Percentiles rank a stretch among this genome's conserved stretches.
These are phyloP conservation scores for Pangasius larnaudii DNA, from an alignment of 2,797 vertebrate genomes.

Conservation along the genomic window DNA sequence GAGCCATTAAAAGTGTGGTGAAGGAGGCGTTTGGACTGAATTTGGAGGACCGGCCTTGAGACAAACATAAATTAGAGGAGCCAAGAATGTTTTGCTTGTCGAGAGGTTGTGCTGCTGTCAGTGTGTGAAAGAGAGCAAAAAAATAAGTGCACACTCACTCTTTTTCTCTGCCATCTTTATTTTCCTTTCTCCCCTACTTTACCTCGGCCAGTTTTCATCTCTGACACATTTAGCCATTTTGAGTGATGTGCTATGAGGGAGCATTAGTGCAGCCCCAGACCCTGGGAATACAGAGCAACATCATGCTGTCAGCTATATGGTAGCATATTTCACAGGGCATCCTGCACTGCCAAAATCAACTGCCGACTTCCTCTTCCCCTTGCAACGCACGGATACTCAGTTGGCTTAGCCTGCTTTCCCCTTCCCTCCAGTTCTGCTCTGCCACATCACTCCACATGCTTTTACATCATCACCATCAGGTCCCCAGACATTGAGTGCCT, in stretches of 20 bases:
- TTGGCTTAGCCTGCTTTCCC: conserved; percentile 47
- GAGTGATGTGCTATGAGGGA: conserved; percentile 69
- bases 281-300: conserved; percentile 72
- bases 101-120: conserved; percentile 33
- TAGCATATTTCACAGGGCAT: conserved; percentile 70
- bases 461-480: conserved; percentile 62
- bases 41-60: conserved; percentile 48
- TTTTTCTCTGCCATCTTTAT: conserved; percentile 43
- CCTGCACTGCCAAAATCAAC: conserved; percentile 73
- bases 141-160: conserved; percentile 7
- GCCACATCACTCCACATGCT: conserved; percentile 55
- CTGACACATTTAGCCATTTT: conserved; percentile 70
- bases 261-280: conserved; percentile 68
- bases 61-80: conserved; percentile 58
- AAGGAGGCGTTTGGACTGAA: conserved; percentile 44
- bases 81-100: conserved; percentile 52
- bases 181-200: conserved; percentile 55
- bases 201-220: conserved; percentile 59
- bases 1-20: conserved; percentile 53
- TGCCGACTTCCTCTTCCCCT: conserved; percentile 66
- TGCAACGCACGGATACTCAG: conserved; percentile 57
- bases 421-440: conserved; percentile 44
- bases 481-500: conserved; percentile 53
- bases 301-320: conserved; percentile 76
- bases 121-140: conserved; percentile 11